These are phyloP conservation scores for Syngnathoides biaculeatus DNA, from an alignment of 2,113 vertebrate species.

Conservation along the genomic window DNA sequence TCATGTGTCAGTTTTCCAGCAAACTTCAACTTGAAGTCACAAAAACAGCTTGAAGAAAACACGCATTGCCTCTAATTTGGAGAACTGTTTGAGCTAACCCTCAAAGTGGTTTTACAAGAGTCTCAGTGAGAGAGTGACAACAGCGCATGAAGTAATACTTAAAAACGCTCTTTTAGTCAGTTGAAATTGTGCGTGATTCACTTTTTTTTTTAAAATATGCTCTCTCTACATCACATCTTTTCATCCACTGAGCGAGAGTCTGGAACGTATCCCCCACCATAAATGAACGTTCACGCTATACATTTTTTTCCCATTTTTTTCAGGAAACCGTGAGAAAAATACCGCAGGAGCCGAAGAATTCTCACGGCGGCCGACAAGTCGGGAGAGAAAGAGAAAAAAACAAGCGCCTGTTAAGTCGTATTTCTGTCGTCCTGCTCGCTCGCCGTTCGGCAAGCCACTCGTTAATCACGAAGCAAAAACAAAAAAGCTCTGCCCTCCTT, in stretches of 20 bases:
- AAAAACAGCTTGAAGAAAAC: no score
- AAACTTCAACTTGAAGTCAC: no score
- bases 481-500: not conserved
- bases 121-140: no score
- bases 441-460: not conserved
- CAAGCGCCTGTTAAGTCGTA: conserved; percentile 12
- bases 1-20: no score
- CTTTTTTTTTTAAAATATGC: not conserved
- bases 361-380: conserved; percentile 25
- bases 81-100: no score
- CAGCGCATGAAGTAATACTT: not conserved
- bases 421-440: conserved; percentile 45
- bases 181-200: not conserved
- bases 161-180: not conserved
- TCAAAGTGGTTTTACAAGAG: no score
- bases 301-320: not conserved
- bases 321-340: conserved; percentile 34
- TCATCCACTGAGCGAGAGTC: not conserved
- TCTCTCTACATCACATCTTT: not conserved
- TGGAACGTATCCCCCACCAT: not conserved
- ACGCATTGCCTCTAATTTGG: no score
- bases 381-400: not conserved
- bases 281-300: not conserved
- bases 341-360: conserved; percentile 21
- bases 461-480: conserved; percentile 2